Evolutionary conservation across 2,888 invertebrate genomes (phyloP), one percentile per base, ranked within the genome.

Genomic region (Synergus gifuensis): DNA sequence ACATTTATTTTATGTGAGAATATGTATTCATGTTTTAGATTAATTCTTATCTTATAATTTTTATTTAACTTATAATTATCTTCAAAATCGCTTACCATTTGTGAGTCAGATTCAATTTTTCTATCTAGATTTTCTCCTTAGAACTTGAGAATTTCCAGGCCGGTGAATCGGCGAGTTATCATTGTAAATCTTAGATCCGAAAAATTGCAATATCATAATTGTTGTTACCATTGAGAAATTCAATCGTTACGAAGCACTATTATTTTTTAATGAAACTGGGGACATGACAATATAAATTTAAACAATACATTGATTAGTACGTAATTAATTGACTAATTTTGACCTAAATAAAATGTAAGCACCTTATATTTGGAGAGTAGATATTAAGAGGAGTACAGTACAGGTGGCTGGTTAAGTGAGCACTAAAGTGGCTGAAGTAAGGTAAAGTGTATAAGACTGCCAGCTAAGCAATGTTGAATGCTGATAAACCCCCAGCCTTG

Each of bases 391-490:
- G 46, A 16, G 36, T 46, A 46, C 40, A 54, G 54, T 54, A 73
- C 73, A 73, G 73, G 73, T 73, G 73, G 73, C 73, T 54, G 49
- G 54, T 54, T 73, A 54, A 73, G 73, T 54, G 73, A 54, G 49
- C 36, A 73, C 73, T 73, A 73, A 69, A 73, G 73, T 73, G 73
- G 36, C 4, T 36, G 54, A 54, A 9, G 73, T 73, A 73, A 42
- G 66, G 66, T 54, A 40, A 73, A 54, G 46, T 69, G 49, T 49
- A 46, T 69, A 16, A 69, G 28, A 16, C 69, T 54, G 73, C 73
- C 73, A 73, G 73, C 73, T 73, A 73, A 73, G 73, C 73, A 73
- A 73, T 73, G 73, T 73, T 73, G 49, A 73, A 73, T 73, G 40
- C 73, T 73, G 73, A 73, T 73, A 73, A 66, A 73, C 69, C 54